Evolutionary conservation across 92 coral and sea anemone genomes (phyloP), one percentile per base, ranked within the genome.

Genomic region (Porites divaricata): DNA sequence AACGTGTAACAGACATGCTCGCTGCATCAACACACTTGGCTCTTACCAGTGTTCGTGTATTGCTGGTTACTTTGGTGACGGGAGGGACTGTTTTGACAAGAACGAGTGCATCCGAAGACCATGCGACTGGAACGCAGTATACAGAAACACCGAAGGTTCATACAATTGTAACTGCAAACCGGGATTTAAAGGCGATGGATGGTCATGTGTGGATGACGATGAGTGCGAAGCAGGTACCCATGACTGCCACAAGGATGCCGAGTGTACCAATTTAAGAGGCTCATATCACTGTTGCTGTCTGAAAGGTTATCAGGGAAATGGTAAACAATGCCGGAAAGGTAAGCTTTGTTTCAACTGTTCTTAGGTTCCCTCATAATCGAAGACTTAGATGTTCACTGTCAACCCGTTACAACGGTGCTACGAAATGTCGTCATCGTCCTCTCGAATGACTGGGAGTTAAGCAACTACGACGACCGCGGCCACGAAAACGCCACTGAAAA

Each of bases 131-230:
- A 72, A 50, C 50, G 57, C 25, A 5, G 25, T 2, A 19, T 72
- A 61, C 25, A 72, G 9, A 8, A 72, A 72, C 57, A 72, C 76
- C 2, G 26, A 45, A 48, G 76, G 76, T 41, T 45, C 76, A 13
- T 72, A 72, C 61, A 72, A 4, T 16, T 72, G 76, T 11, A 49
- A 9, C 14, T 72, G 76, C 22, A 15, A 15, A 12, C 25, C 56
- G 21, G 76, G 76, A 6, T 72, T 72, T 50, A 57, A 17, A 52
- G 76, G 76, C 59, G 62, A 72, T 52, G 76, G 76, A 35, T 16
- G 26, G 61, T 72, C 76, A 45, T 72, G 76, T 20, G 16, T 45
- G 48, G 76, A 72, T 19, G 5, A 22, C 19, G 76, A 72, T 45
- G 76, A 72, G 26, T 72, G 76, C 61, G 22, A 48, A 23, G 58